A percentile compares a stretch with the other conserved stretches of the same genome.
These are phyloP conservation scores for Phaedon cochleariae DNA, from an alignment of 2,888 invertebrate species.

Conservation along the genomic window DNA sequence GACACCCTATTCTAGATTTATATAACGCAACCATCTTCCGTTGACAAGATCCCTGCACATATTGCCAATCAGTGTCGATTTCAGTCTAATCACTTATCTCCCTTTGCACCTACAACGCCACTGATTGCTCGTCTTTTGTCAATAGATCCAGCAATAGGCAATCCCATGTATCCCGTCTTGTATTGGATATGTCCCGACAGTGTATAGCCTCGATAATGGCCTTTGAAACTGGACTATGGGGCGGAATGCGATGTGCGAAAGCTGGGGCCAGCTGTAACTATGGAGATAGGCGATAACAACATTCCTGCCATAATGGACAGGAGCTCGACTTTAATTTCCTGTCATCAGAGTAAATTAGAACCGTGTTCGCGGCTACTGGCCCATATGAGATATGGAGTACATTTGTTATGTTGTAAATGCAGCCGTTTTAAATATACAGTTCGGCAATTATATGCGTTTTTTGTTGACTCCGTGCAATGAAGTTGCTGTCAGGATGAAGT, in stretches of 20 bases:
- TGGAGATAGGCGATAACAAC: conserved; percentile 58
- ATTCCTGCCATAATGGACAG: conserved; percentile 58
- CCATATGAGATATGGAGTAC: conserved; percentile 44
- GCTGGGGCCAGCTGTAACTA: conserved; percentile 55
- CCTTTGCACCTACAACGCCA: not conserved
- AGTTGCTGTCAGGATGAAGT: not conserved
- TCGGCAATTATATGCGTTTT: conserved; percentile 27
- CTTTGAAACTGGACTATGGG: conserved; percentile 47
- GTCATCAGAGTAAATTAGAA: conserved; percentile 58
- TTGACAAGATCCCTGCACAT: not conserved
- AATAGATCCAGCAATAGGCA: conserved; percentile 24
- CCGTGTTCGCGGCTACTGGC: conserved; percentile 50
- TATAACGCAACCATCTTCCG: too few species aligned
- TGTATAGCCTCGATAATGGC: conserved; percentile 51
- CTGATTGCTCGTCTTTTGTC: conserved; percentile 28
- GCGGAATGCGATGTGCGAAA: conserved; percentile 47
- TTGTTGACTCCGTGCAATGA: not conserved
- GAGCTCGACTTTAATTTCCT: conserved; percentile 59
- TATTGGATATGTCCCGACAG: conserved; percentile 40
- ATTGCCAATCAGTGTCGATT: not conserved
- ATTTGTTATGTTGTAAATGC: conserved; percentile 25
- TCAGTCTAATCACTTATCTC: not conserved
- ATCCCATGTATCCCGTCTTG: conserved; percentile 42
- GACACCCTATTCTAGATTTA: too few species aligned
- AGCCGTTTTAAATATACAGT: conserved; percentile 26